phyloP scores from a whole-genome alignment of 1,140 invertebrate genomes.

The Frieseomelitta varia region DNA sequence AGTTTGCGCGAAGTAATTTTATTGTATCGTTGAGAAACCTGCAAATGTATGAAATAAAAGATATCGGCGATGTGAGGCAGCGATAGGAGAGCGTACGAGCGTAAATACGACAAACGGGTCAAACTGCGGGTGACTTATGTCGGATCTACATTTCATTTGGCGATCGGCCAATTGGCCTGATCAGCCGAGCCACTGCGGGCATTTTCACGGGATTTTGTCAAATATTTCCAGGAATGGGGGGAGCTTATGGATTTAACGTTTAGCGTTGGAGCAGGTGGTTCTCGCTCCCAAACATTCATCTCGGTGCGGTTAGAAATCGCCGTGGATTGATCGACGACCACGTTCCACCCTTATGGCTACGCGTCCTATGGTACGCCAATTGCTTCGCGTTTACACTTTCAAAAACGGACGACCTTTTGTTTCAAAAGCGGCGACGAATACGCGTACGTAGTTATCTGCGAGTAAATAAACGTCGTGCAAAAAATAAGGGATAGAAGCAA shows the following conservation, averaged over 20 bases:
- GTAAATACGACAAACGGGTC: slow-evolving; percentile 39
- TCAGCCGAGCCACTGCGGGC: slow-evolving; percentile 67
- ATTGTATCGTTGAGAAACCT: neutral
- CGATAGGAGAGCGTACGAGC: slow-evolving; percentile 21
- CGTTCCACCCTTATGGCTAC: slow-evolving; percentile 41
- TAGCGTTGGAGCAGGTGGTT: slow-evolving; percentile 71
- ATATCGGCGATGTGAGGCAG: too few relatives aligned
- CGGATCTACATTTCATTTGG: slow-evolving; percentile 80
- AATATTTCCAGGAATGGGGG: slow-evolving; percentile 79
- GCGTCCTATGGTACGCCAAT: neutral
- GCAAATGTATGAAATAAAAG: neutral
- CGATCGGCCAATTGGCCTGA: slow-evolving; percentile 77
- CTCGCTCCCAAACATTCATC: slow-evolving; percentile 72
- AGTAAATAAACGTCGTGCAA: too few relatives aligned
- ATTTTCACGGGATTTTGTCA: slow-evolving; percentile 75
- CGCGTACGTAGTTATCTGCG: too few relatives aligned
- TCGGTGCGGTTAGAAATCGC: slow-evolving; percentile 67
- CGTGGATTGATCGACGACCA: slow-evolving; percentile 68
- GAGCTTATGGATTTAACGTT: slow-evolving; percentile 77
- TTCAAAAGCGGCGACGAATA: neutral
- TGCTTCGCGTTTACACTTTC: neutral
- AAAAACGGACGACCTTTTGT: neutral
- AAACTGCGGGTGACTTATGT: slow-evolving; percentile 72
- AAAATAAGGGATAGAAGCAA: too few relatives aligned
- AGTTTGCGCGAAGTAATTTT: neutral